Base-by-base conservation (phyloP, 2,888 invertebrate species). In the Idaea straminata region DNA sequence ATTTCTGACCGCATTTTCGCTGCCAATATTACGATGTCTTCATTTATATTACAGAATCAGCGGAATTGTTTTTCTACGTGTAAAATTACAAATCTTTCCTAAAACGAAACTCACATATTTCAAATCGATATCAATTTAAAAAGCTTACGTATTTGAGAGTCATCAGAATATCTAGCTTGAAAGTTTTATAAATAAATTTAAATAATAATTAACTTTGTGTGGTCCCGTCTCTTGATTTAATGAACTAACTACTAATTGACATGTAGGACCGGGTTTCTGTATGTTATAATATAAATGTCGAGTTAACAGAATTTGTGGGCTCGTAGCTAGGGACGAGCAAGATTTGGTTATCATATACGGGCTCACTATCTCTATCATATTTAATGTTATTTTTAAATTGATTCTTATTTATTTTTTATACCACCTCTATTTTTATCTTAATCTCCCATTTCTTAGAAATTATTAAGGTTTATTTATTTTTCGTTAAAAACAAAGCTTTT, bases 201-300 rank as follows among this genome's bases (percentile, higher is more conserved):
- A 69, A 71, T 77, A 72, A 47, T 47, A 47, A 47, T 47, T 47
- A 47, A 68, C 60, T 73, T 68, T 73, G 75, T 79, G 77, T 79
- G 75, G 77, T 78, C 80, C 66, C 66, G 47, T 72, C 72, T 69
- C 69, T 67, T 67, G 69, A 74, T 78, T 73, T 79, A 80, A 80
- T 74, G 72, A 77, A 82, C 74, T 75, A 79, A 69, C 77, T 82
- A 79, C 85, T 87, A 87, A 87, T 87, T 87, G 86, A 87, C 86
- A 72, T 67, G 77, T 69, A 72, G 74, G 74, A 78, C 77, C 75
- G 75, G 77, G 72, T 77, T 25, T 76, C 74, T 67, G 75, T 77
- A 76, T 77, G 77, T 83, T 80, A 84, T 59, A 34, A 34, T 59
- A 59, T 59, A 59, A 59, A 59, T 74, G 82, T 82, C 80, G 79